phyloP scores from a whole-genome alignment of 2,113 vertebrate species.

The Herpetotheres cachinnans region DNA sequence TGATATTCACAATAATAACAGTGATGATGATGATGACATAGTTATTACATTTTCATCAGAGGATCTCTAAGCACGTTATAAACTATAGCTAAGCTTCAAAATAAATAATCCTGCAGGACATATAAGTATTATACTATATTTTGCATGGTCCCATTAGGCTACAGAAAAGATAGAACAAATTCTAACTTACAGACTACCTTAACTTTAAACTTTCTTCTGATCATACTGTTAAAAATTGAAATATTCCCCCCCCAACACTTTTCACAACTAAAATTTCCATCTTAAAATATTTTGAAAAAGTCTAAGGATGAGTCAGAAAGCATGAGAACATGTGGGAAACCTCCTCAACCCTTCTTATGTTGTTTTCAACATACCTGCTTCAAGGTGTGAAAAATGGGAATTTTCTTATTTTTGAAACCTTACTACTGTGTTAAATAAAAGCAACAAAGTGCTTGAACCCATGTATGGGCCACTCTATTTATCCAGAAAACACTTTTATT shows the following conservation, averaged over 20 bases:
- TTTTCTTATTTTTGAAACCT: not conserved
- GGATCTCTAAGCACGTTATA: conserved; percentile 46
- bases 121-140: not conserved
- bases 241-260: not conserved
- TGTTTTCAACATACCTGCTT: not conserved
- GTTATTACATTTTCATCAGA: conserved; percentile 52
- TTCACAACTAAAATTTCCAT: not conserved
- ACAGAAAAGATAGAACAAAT: not conserved
- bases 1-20: conserved; percentile 37
- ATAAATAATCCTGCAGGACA: conserved; percentile 21
- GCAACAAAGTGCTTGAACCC: not conserved
- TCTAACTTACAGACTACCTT: not conserved
- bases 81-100: conserved; percentile 30
- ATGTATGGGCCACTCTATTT: not conserved
- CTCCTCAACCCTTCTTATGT: not conserved
- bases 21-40: conserved; percentile 24
- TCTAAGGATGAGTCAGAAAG: not conserved
- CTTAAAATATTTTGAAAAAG: not conserved
- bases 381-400: not conserved
- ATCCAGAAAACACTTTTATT: not conserved
- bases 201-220: not conserved
- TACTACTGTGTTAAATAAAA: not conserved
- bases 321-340: not conserved
- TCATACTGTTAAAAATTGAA: not conserved
- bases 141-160: not conserved